These are phyloP conservation scores for Gonioctena quinquepunctata DNA, from an alignment of 1,140 invertebrate species.

Conservation along the genomic window DNA sequence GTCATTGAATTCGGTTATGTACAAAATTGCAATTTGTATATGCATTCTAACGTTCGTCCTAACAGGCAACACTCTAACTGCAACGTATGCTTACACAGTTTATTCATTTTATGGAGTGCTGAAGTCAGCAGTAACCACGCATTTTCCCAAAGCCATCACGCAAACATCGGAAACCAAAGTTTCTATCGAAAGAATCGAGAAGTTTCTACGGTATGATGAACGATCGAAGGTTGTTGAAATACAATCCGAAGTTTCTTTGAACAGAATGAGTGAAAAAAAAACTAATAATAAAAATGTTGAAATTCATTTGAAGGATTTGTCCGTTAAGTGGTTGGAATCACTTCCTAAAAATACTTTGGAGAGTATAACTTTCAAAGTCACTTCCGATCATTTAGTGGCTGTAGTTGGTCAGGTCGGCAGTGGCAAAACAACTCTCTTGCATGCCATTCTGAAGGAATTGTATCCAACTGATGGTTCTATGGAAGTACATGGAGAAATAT, in stretches of 20 bases:
- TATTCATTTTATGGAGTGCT: constrained; percentile 75
- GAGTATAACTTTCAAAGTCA: constrained; percentile 59
- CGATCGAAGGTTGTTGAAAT: too few relatives aligned
- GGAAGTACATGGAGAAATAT: constrained; percentile 62
- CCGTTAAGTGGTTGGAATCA: constrained; percentile 44
- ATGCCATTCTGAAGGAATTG: constrained; percentile 78
- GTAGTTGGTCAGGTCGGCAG: constrained; percentile 73
- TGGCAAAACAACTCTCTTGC: constrained; percentile 82
- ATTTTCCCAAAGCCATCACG: constrained; percentile 67
- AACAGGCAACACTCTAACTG: constrained; percentile 67
- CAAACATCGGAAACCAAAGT: constrained; percentile 69
- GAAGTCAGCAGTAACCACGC: constrained; percentile 72
- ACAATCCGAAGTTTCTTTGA: too few relatives aligned
- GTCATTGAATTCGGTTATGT: constrained; percentile 73
- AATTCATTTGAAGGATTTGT: constrained; percentile 29
- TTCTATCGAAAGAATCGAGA: constrained; percentile 69
- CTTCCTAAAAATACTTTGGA: constrained; percentile 62
- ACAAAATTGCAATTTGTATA: constrained; percentile 76
- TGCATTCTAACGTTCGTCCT: constrained; percentile 78
- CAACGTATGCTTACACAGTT: constrained; percentile 75
- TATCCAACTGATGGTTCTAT: constrained; percentile 57
- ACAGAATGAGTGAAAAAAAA: too few relatives aligned
- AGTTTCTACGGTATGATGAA: constrained; percentile 72
- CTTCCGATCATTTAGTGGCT: constrained; percentile 63
- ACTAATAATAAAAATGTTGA: too few relatives aligned